Base-by-base conservation (phyloP, 2,113 vertebrate genomes). In the Hipposideros armiger region DNA sequence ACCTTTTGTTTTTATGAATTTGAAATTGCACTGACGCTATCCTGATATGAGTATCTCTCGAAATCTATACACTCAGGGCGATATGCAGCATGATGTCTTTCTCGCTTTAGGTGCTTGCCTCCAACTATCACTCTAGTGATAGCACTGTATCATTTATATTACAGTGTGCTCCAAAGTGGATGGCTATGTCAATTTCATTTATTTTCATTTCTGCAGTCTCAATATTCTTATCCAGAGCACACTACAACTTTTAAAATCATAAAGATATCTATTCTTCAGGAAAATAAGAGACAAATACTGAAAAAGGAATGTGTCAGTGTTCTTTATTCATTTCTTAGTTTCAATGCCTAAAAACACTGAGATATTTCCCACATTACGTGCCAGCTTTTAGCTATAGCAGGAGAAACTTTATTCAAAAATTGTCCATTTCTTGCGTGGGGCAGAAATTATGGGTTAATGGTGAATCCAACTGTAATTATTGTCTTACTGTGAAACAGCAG, bases 1-100 rank as follows among this genome's bases (percentile, higher is more conserved):
- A 40, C 16, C 3, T 93, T 95, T 84, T 42, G 26, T 42, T 94
- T 91, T 74, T 52, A 64, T 73, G n/a, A 78, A 58, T 78, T 78
- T 67, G 16, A 91, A 88, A 66, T 64, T 93, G 13, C 10, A 66
- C 60, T 58, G 16, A 87, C 42, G 11, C 30, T 81, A 17, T 70
- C 54, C 58, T 76, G 54, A 40, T 47, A 22, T 54, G 42, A 64
- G 15, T 72, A 64, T 47, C 11, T 54, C 26, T 77, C 30, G 91
- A 72, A 95, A 77, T 72, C 28, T 17, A 58, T 20, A 77, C 1
- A 24, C 62, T 66, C n/a, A 87, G 20, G 30, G n/a, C 36, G 36
- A 67, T 72, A 50, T 16, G 72, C 22, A 87, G 3, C 22, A 88
- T 83, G 30, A 56, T 36, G 28, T 82, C 50, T 87, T 74, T 78